A percentile compares a stretch with the other conserved stretches of the same genome.
Conservation (phyloP, 2,888 invertebrate genomes). For the Cheilosia impressa region DNA sequence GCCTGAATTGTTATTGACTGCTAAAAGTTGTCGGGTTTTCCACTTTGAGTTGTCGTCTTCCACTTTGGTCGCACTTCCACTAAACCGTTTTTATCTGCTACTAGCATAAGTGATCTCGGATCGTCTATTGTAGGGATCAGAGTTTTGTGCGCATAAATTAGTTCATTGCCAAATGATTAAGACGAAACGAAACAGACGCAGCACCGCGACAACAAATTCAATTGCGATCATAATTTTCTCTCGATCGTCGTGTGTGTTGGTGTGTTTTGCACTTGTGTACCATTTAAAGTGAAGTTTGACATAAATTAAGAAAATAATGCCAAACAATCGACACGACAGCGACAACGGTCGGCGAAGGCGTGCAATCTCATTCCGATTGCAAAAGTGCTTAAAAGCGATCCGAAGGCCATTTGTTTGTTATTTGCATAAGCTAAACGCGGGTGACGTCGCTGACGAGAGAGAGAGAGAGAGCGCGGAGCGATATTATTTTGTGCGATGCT, state of each 20-base stretch:
- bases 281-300: constrained; percentile 31
- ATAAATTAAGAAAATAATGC: constrained; percentile 34
- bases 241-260: constrained; percentile 1
- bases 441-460: neutral
- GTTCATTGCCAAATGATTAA: constrained; percentile 44
- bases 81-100: neutral
- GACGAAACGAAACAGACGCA: neutral
- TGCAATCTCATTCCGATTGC: constrained; percentile 33
- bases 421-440: constrained; percentile 43
- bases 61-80: neutral
- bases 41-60: constrained; percentile 16
- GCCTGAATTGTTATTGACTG: constrained; percentile 18
- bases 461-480: too few species aligned
- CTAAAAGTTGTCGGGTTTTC: constrained; percentile 2
- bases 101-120: neutral
- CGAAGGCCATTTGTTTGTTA: constrained; percentile 33
- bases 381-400: constrained; percentile 10
- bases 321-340: neutral
- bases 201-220: constrained; percentile 7
- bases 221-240: constrained; percentile 37
- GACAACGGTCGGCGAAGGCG: neutral
- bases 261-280: constrained; percentile 44
- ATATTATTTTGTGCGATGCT: neutral
- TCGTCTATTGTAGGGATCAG: constrained; percentile 29
- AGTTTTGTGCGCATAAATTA: constrained; percentile 49